Conservation (phyloP, 2,888 invertebrate species). For the Lasioglossum vierecki region DNA sequence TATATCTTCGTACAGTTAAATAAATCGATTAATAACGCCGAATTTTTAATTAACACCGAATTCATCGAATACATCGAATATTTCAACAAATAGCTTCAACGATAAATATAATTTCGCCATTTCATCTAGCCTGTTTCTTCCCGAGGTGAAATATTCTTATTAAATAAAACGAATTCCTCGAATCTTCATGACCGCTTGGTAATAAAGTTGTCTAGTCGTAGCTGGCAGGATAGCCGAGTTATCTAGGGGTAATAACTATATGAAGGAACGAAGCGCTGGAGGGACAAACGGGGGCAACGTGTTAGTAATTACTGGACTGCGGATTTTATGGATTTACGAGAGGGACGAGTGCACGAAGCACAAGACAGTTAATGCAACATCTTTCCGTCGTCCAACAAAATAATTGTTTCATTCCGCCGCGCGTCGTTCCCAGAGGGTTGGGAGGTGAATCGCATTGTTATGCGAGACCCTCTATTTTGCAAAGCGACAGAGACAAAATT, state of each 20-base stretch:
- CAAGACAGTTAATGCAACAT: neutral
- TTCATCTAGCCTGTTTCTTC: neutral
- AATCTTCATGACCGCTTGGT: neutral
- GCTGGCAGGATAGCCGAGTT: neutral
- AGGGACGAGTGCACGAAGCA: neutral
- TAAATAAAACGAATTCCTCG: conserved; percentile 1
- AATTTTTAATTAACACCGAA: too few species aligned
- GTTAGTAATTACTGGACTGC: neutral
- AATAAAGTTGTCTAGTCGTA: neutral
- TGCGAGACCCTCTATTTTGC: neutral
- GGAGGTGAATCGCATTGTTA: neutral
- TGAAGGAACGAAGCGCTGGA: neutral
- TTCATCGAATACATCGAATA: neutral
- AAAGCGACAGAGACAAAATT: neutral
- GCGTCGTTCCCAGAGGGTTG: neutral
- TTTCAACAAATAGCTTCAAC: neutral
- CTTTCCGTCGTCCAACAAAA: neutral
- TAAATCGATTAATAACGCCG: neutral
- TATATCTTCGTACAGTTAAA: neutral
- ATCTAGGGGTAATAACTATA: neutral
- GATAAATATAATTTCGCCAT: neutral
- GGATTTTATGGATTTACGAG: conserved; percentile 1
- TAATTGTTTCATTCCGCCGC: neutral
- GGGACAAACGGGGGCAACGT: neutral
- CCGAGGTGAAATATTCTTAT: neutral